Evolutionary conservation across 2,888 invertebrate species (phyloP), one percentile per base, ranked within the genome.

Genomic region (Drosophila mulleri): DNA sequence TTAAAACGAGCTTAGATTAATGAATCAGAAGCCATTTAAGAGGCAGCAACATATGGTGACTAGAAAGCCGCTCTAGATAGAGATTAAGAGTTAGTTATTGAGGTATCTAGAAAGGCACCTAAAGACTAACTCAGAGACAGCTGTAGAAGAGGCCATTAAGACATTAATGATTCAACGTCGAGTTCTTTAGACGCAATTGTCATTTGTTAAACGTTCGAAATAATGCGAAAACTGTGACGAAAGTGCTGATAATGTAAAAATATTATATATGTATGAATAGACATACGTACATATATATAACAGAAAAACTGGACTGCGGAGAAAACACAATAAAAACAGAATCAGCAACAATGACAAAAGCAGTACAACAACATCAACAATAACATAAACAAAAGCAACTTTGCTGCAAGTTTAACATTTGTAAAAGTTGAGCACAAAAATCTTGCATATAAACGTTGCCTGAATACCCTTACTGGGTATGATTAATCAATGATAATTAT

Each of bases 141-240:
- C 18, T 18, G 14, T 12, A 32, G 18, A 7, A 18, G 29, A 18
- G 1, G 2, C 11, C 29, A 47, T 20, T 11, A 18, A 6, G 12
- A 26, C 47, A 47, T 47, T 26, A 50, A 12, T 48, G 32, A 50
- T 32, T 32, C 32, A 18, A 12, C 6, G 18, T 14, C 14, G 4
- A 50, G 29, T 47, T 64, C 52, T 53, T 48, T 23, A 16, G 56
- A 62, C n/a, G 39, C 65, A 61, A 47, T 67, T 76, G 77, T 69
- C 75, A 85, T 85, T 82, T 85, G 77, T 80, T 75, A 82, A 82
- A 74, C 70, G 72, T 26, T 66, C 61, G 69, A 67, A 81, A 73
- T 87, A 74, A 87, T 64, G 84, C 79, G 76, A 75, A 82, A 75
- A 87, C 82, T 78, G 74, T 83, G 78, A 88, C 72, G 74, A 88